Percentiles rank a stretch among this genome's conserved stretches.
Conservation (phyloP, 2,113 vertebrate genomes). For the Hippocampus barbouri region DNA sequence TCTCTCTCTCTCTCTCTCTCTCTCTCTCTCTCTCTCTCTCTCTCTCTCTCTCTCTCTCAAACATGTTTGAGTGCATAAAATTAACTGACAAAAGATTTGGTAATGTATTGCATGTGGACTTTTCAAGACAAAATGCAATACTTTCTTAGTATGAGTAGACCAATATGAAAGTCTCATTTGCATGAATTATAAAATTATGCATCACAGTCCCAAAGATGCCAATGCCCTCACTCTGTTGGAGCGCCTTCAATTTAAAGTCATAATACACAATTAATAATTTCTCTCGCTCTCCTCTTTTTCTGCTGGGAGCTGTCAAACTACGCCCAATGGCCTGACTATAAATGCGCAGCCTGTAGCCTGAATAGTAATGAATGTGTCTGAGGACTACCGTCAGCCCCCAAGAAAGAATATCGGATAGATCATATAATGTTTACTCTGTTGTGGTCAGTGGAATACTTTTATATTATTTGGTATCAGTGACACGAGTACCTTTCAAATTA, state of each 20-base stretch:
- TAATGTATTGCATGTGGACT: not conserved
- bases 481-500: not conserved
- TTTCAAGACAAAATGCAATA: not conserved
- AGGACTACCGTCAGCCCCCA: constrained; percentile 14
- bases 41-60: not conserved
- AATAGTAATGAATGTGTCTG: constrained; percentile 14
- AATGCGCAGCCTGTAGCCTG: constrained; percentile 12
- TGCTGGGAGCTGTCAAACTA: constrained; percentile 21
- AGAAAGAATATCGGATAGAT: constrained; percentile 15
- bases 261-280: constrained; percentile 40
- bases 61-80: not conserved
- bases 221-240: constrained; percentile 14
- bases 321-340: constrained; percentile 26
- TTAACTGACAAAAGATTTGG: not conserved
- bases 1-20: no score
- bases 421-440: not conserved
- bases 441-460: not conserved
- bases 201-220: not conserved
- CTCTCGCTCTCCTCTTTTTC: not conserved
- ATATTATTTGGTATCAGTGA: no score
- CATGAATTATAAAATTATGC: not conserved
- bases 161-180: not conserved
- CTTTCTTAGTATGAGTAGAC: not conserved
- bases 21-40: not conserved
- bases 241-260: constrained; percentile 29